Evolutionary conservation across 2,888 invertebrate species (phyloP), one percentile per base, ranked within the genome.

Genomic region (Plutella xylostella): DNA sequence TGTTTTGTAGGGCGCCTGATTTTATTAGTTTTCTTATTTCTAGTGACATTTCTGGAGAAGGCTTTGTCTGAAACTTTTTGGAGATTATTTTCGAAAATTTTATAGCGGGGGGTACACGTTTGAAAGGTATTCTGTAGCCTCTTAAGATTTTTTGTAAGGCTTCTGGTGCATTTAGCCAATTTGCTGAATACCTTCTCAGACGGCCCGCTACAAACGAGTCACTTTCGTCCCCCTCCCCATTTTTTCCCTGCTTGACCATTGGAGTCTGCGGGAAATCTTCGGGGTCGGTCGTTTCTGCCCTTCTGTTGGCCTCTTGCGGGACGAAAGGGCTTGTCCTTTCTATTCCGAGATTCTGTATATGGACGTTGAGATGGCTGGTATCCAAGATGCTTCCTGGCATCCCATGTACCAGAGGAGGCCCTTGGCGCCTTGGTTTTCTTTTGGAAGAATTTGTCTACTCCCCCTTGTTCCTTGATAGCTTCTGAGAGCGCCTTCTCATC

Each of bases 41-140:
- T 33, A 9, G 5, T 11, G 18, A 6, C 34, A 42, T 42, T 7
- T 19, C 28, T 15, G 14, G 41, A 17, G 18, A 12, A 28, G 3
- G 4, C 12, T 31, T 33, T 18, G 25, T 42, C n/a, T 11, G 19
- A 33, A 33, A 19, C 14, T 31, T 31, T 31, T n/a, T 6, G 4
- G 7, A 2, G n/a, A 15, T 7, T 25, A 3, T 14, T 3, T 20
- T 14, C 3, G 15, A 20, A n/a, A 11, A 17, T 19, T 20, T 33
- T 14, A 33, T n/a, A 6, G 14, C 3, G 12, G 34, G 20, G 4
- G 42, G 42, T 33, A 19, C 33, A 9, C 14, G 5, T 11, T 18
- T 14, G 37, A 51, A 49, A 9, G 48, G 48, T n/a, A 51, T 51
- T 38, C 41, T 43, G 45, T 51, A 51, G 2, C 48, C 47, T 19